Base-by-base conservation (phyloP, 2,797 vertebrate species). In the Syngnathus rostellatus region DNA sequence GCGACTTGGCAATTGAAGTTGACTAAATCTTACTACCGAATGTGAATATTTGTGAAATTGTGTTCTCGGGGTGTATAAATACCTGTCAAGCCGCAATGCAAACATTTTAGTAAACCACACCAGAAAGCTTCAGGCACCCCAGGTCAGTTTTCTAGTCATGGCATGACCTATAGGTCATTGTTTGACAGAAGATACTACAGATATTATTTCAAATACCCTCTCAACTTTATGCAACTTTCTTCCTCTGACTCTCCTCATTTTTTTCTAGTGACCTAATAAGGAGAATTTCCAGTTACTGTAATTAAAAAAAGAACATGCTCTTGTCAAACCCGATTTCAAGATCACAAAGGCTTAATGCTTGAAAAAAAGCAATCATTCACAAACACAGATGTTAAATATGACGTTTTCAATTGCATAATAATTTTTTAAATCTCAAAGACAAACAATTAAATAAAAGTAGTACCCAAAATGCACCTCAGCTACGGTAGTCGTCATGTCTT, bases 131-230 rank as follows among this genome's bases (percentile, higher is more conserved):
- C 23, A 62, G 70, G 79, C 45, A 67, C 62, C 71, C 45, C 11
- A 66, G 46, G 50, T 71, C 45, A 64, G 2, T 45, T 66, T 68
- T 84, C 74, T 81, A 77, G 83, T 75, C 69, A 76, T 68, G 73
- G 59, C 79, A 82, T 66, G 80, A 54, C 4, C 0, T 5, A 9
- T 39, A 63, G 5, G 6, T 48, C n/a, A 23, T 64, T 39, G 63
- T 68, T 31, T 55, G 23, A 65, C 65, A 53, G 2, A 57, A 63
- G 8, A 31, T 25, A 58, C 51, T 8, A 46, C 40, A 9, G 38
- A 21, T 41, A 38, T 64, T 64, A 63, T 16, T 53, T 39, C 19
- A 64, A 5, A 21, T 37, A 64, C 11, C 8, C 21, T 0, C 23
- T 39, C 46, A 51, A 25, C 17, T 38, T 63, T 9, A 41, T 19